Evolutionary conservation across 2,797 vertebrate genomes (phyloP), one percentile per base, ranked within the genome.

Genomic region (Psittacula derbiana): DNA sequence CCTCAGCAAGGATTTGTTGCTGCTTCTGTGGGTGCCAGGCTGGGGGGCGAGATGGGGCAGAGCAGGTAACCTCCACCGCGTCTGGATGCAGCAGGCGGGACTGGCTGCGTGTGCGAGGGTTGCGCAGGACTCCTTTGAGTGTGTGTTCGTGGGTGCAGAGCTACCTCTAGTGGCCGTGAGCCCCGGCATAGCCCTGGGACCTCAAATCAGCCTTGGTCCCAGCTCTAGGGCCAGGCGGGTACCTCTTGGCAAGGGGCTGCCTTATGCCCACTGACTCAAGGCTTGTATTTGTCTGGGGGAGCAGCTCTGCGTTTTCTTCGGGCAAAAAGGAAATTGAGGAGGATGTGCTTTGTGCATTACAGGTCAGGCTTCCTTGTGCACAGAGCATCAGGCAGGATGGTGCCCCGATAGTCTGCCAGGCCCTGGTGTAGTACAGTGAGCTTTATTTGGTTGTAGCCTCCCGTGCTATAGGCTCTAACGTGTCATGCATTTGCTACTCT

Each of bases 131-230:
- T 53, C 28, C 25, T 12, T 2, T 12, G 21, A 57, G 55, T 5
- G 5, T 0, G 44, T 4, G 91, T 94, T 64, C 1, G 91, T 11
- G 89, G 47, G 92, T 64, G 79, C 90, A 91, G 89, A 95, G 96
- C 95, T 92, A 84, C 96, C 96, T 96, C 96, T 95, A 93, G 95
- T 17, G 96, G 95, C 85, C 90, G 1, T 7, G 49, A 47, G 33
- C 3, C 46, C 58, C 19, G 4, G 6, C 7, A n/a, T 7, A 49
- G 27, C 38, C 6, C 47, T 7, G 25, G n/a, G 12, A 8, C 50
- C 5, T 23, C 9, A 11, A 2, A 5, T 10, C 41, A 9, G 40
- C 12, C 15, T 36, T 5, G 16, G 1, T 47, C 36, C 49, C 62
- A 5, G 8, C 4, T 6, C 2, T 27, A 49, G n/a, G 41, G 46